Evolutionary conservation across 2,113 vertebrate species (phyloP).

Genomic region (Misgurnus mizolepis): DNA sequence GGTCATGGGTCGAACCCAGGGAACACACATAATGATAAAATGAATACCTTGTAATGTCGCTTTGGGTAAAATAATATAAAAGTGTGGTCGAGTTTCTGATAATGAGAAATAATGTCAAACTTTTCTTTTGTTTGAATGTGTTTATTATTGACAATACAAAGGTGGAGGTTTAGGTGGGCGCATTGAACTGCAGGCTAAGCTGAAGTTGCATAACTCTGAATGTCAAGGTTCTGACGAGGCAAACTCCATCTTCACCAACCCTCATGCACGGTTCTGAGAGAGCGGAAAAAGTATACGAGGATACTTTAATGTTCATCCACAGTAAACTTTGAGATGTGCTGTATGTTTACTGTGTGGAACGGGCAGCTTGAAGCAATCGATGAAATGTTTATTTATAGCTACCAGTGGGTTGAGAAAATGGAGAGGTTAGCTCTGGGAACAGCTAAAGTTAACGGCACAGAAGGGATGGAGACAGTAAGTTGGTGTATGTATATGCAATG

Average conservation of each 20-base stretch:
- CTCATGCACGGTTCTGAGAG: slow-evolving; percentile 44
- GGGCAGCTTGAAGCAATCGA: slow-evolving; percentile 55
- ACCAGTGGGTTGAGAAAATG: slow-evolving; percentile 37
- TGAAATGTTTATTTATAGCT: slow-evolving; percentile 47
- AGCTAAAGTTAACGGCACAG: slow-evolving; percentile 11
- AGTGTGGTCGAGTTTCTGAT: too few species aligned
- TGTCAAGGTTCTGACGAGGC: slow-evolving; percentile 65
- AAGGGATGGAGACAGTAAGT: slow-evolving; percentile 1
- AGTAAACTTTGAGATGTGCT: slow-evolving; percentile 46
- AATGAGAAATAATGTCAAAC: not conserved
- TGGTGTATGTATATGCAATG: not conserved
- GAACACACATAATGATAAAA: too few species aligned
- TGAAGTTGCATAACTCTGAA: slow-evolving; percentile 74
- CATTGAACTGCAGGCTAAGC: slow-evolving; percentile 69
- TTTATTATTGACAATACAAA: slow-evolving; percentile 63
- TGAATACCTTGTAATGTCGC: too few species aligned
- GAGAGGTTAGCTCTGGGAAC: slow-evolving; percentile 16
- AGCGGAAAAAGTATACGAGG: slow-evolving; percentile 65
- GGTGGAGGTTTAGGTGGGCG: slow-evolving; percentile 68
- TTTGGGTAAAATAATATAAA: too few species aligned
- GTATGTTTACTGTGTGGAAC: slow-evolving; percentile 44
- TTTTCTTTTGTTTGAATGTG: not conserved
- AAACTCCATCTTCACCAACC: slow-evolving; percentile 30
- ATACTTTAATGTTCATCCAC: slow-evolving; percentile 44
- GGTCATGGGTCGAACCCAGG: too few species aligned